These are phyloP conservation scores for Brachionus sp. DNA, from an alignment of 1,140 invertebrate genomes.

Conservation along the genomic window DNA sequence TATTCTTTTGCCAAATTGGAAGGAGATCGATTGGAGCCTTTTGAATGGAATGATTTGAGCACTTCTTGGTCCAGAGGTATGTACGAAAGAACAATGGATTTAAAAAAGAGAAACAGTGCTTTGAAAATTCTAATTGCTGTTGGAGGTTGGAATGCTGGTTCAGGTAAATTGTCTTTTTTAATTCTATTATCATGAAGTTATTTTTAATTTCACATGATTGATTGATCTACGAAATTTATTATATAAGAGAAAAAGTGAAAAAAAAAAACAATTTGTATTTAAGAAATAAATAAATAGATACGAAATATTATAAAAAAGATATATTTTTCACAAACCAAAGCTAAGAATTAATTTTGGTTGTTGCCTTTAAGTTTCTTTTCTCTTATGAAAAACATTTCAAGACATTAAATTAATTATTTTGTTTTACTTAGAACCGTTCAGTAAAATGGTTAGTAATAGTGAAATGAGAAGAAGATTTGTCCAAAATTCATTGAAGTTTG, in stretches of 20 bases:
- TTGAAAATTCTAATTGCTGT: constrained; percentile 16
- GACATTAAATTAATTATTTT: constrained; percentile 40
- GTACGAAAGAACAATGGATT: constrained; percentile 19
- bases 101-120: background rate
- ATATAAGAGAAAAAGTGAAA: too few relatives aligned
- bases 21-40: constrained; percentile 68
- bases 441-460: constrained; percentile 75
- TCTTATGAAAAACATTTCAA: background rate
- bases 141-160: constrained; percentile 75
- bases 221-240: too few relatives aligned
- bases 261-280: too few relatives aligned
- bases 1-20: constrained; percentile 78
- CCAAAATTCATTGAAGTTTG: constrained; percentile 47
- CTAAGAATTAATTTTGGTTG: too few relatives aligned
- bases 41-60: constrained; percentile 75
- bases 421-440: constrained; percentile 42
- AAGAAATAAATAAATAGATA: too few relatives aligned
- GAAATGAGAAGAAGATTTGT: constrained; percentile 31
- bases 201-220: too few relatives aligned
- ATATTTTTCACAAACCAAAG: too few relatives aligned
- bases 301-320: too few relatives aligned
- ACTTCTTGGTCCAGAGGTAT: constrained; percentile 18
- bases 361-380: too few relatives aligned
- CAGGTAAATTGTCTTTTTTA: too few relatives aligned
- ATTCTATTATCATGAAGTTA: too few relatives aligned